Base-by-base conservation (phyloP, 2,888 invertebrate genomes). In the Clanis bilineata region DNA sequence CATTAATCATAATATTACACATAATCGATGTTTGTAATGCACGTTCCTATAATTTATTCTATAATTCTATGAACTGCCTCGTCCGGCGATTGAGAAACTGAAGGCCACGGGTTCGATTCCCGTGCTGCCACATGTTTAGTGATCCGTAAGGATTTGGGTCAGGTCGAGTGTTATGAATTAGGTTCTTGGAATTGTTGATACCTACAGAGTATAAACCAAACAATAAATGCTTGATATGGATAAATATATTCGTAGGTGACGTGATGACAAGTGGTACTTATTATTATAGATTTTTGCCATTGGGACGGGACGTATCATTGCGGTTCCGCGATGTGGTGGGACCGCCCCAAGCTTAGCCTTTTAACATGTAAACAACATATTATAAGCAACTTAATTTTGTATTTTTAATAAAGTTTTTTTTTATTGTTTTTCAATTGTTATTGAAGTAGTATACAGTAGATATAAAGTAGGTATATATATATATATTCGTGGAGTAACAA, bases 1-100 rank as follows among this genome's bases (percentile, higher is more conserved):
- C 18, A 18, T 51, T 51, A 51, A 51, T 51, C 51, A 51, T 51
- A 28, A 28, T 23, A 51, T 51, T 51, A 51, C 51, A 51, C 32
- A 51, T 51, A 32, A 51, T 18, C 51, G 28, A 51, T 18, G 47
- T 39, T 44, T 55, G 0, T 7, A 15, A 3, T 36, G 15, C 18
- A 23, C 23, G 21, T 51, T 15, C 28, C 28, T 51, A 51, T 32
- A 28, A 28, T 18, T 7, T 28, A 41, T 44, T 51, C 12, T 44
- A 60, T 62, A 56, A 51, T 36, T 23, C 41, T 41, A 41, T 18
- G 41, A 41, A 18, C 18, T 41, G 18, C 18, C 41, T 41, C 41
- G 18, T 41, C 18, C 41, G 1, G 18, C 6, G 0, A 41, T 36
- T 36, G 6, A 36, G 7, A 41, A 18, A 41, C 15, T n/a, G 3